A percentile compares a stretch with the other conserved stretches of the same genome.
Evolutionary conservation across 2,888 invertebrate species (phyloP).

Genomic region (Sepioteuthis lessoniana): DNA sequence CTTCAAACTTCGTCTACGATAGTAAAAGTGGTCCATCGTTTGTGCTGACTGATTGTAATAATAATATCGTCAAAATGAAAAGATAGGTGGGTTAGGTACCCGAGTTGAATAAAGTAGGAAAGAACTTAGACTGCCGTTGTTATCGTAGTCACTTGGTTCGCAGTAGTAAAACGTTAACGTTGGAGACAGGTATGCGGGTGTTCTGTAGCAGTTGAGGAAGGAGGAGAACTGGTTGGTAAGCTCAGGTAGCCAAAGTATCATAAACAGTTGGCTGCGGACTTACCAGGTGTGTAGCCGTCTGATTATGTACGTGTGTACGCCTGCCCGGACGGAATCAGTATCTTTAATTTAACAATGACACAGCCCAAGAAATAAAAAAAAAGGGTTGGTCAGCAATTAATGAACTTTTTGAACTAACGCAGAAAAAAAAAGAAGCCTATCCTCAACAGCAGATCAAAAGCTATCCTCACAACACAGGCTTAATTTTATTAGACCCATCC

Average conservation of each 20-base stretch:
- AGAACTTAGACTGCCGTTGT: neutral
- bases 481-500: too few relatives aligned
- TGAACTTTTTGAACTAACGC: too few relatives aligned
- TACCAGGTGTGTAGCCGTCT: neutral
- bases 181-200: constrained; percentile 18
- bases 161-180: neutral
- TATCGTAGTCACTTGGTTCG: neutral
- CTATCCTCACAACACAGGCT: too few relatives aligned
- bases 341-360: neutral
- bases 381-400: too few relatives aligned
- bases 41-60: neutral
- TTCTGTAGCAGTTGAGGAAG: neutral
- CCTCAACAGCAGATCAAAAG: too few relatives aligned
- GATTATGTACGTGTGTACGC: neutral
- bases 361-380: too few relatives aligned
- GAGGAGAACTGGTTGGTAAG: neutral
- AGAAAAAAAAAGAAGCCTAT: too few relatives aligned
- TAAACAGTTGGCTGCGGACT: neutral
- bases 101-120: neutral
- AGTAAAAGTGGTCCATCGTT: constrained; percentile 10
- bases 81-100: neutral
- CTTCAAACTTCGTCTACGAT: neutral
- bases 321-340: neutral
- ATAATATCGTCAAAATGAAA: neutral
- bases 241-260: neutral